Evolutionary conservation across 2,888 invertebrate genomes (phyloP).

Genomic region (Oscheius onirici): DNA sequence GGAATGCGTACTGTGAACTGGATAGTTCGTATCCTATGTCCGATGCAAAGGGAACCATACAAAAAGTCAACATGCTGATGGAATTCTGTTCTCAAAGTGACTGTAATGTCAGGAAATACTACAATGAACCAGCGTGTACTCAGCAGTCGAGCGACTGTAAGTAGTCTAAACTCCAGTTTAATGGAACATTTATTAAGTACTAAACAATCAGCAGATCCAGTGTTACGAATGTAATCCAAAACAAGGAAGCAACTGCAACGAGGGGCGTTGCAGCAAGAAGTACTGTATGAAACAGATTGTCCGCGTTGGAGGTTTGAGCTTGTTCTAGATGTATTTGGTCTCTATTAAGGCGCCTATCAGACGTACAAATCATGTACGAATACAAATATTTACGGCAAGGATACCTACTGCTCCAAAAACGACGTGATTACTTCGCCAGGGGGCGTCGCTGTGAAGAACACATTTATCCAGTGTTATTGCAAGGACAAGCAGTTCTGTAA

Average conservation of each 20-base stretch:
- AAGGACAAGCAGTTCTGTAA: constrained; percentile 51
- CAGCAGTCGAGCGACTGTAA: constrained; percentile 2
- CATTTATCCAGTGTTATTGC: constrained; percentile 47
- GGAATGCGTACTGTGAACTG: constrained; percentile 39
- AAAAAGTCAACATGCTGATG: constrained; percentile 39
- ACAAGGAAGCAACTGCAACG: constrained; percentile 48
- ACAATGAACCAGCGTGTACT: constrained; percentile 26
- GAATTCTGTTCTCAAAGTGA: constrained; percentile 36
- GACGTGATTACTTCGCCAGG: constrained; percentile 49
- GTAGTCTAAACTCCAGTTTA: neutral
- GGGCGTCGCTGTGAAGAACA: constrained; percentile 42
- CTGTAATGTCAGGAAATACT: constrained; percentile 7
- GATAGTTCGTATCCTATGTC: constrained; percentile 44
- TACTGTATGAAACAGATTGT: constrained; percentile 50
- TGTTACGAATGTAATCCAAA: constrained; percentile 53
- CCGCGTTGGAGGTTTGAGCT: constrained; percentile 35
- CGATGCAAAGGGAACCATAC: constrained; percentile 35
- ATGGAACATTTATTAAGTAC: constrained; percentile 34
- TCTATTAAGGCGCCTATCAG: constrained; percentile 41
- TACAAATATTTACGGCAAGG: constrained; percentile 55
- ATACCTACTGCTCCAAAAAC: constrained; percentile 43
- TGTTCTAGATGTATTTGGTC: neutral
- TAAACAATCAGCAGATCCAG: constrained; percentile 40
- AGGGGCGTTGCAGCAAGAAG: constrained; percentile 52
- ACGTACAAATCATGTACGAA: constrained; percentile 50